Evolutionary conservation across 2,888 invertebrate species (phyloP).

Genomic region (Latheticus oryzae): DNA sequence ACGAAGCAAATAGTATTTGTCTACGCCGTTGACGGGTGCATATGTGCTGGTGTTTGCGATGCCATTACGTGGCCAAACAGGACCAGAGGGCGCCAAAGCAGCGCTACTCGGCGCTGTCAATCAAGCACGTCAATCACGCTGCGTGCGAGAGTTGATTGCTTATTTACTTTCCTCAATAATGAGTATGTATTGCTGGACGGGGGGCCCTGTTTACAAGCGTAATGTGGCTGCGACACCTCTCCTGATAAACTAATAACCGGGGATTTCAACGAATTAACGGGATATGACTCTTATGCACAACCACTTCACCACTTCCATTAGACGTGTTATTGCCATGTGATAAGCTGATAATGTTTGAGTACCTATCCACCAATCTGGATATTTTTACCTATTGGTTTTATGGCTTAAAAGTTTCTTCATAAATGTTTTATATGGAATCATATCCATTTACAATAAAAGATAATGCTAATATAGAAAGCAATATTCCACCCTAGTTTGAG

Average conservation of each 20-base stretch:
- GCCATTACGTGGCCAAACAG: constrained; percentile 62
- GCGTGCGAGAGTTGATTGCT: constrained; percentile 52
- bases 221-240: constrained; percentile 49
- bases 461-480: no score
- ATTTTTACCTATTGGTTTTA: no score
- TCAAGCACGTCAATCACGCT: constrained; percentile 60
- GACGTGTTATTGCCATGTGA: constrained; percentile 37
- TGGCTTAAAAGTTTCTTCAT: no score
- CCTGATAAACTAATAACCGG: constrained; percentile 48
- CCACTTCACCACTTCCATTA: constrained; percentile 35
- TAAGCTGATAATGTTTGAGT: constrained; percentile 28
- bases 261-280: constrained; percentile 45
- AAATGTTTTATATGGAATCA: no score
- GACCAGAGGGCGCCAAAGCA: constrained; percentile 57
- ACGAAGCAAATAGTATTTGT: constrained; percentile 47
- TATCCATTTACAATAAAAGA: no score
- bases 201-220: constrained; percentile 47
- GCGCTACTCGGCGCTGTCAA: constrained; percentile 54
- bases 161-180: constrained; percentile 59
- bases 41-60: constrained; percentile 60
- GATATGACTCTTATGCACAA: constrained; percentile 24
- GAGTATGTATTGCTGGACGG: constrained; percentile 48
- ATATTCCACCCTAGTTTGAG: no score
- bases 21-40: constrained; percentile 49
- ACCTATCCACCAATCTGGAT: constrained; percentile 14